Percentiles rank a stretch among this genome's conserved stretches.
These are phyloP conservation scores for Schlechtendalia chinensis DNA, from an alignment of 1,140 invertebrate genomes.

Conservation along the genomic window DNA sequence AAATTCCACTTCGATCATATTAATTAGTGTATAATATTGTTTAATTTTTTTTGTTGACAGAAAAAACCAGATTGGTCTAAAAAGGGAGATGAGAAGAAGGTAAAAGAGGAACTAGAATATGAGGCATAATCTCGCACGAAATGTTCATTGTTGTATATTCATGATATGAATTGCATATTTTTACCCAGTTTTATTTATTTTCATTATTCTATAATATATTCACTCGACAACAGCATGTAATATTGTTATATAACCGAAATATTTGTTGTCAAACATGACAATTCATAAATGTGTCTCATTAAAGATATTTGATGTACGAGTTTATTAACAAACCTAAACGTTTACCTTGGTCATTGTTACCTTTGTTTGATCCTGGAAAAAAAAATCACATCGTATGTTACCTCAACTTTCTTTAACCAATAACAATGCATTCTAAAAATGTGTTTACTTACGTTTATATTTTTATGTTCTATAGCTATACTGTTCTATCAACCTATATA, in stretches of 20 bases:
- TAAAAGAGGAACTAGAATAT: constrained; percentile 73
- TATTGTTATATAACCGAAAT: constrained; percentile 47
- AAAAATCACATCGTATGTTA: background rate
- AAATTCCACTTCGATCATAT: background rate
- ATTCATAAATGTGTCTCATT: constrained; percentile 35
- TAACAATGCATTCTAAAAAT: background rate
- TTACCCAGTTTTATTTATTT: constrained; percentile 47
- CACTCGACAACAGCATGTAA: constrained; percentile 49
- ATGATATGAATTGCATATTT: constrained; percentile 28
- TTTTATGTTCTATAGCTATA: background rate
- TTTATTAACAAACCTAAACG: constrained; percentile 35
- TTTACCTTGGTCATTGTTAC: background rate
- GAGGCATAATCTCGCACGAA: constrained; percentile 50
- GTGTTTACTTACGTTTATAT: too few species aligned
- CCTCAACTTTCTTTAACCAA: background rate
- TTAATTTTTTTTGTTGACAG: constrained; percentile 60
- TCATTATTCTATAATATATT: constrained; percentile 40
- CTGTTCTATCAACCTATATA: too few species aligned
- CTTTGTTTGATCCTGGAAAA: background rate
- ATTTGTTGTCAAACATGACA: constrained; percentile 34
- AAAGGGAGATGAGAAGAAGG: constrained; percentile 82
- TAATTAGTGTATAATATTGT: background rate
- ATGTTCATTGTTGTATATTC: background rate
- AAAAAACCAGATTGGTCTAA: constrained; percentile 90
- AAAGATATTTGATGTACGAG: constrained; percentile 23